Evolutionary conservation across 1,140 invertebrate species (phyloP).

Genomic region (Polypedilum vanderplanki): DNA sequence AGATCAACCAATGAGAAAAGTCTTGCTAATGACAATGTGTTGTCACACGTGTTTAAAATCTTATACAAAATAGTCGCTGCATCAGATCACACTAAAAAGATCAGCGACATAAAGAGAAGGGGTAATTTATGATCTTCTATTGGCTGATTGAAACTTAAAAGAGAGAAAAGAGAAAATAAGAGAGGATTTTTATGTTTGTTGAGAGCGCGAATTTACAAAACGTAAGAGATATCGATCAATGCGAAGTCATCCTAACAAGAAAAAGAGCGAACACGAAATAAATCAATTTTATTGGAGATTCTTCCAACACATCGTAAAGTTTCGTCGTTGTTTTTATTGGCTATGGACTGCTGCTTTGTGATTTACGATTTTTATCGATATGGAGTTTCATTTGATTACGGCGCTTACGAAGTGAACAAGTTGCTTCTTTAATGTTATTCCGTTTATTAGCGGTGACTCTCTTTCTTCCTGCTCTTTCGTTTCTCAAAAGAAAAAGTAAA

Average conservation of each 20-base stretch:
- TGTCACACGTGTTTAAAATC: background rate
- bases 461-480: too few species aligned
- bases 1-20: background rate
- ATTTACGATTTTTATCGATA: constrained; percentile 14
- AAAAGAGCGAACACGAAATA: background rate
- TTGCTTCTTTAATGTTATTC: too few species aligned
- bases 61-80: background rate
- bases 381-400: background rate
- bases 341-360: background rate
- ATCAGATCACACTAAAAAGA: background rate
- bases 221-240: too few species aligned
- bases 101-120: background rate
- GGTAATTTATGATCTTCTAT: constrained; percentile 18
- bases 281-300: constrained; percentile 19
- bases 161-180: background rate
- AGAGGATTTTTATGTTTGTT: background rate
- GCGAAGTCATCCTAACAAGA: background rate
- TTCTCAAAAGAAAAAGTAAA: too few species aligned
- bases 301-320: background rate
- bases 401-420: too few species aligned
- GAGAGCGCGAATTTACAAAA: background rate
- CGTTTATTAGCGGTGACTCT: too few species aligned
- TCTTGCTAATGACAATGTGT: too few species aligned
- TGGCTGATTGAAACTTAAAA: background rate
- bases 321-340: background rate